Conservation (phyloP, 2,797 vertebrate species). For the Spinibarbus caldwelli region DNA sequence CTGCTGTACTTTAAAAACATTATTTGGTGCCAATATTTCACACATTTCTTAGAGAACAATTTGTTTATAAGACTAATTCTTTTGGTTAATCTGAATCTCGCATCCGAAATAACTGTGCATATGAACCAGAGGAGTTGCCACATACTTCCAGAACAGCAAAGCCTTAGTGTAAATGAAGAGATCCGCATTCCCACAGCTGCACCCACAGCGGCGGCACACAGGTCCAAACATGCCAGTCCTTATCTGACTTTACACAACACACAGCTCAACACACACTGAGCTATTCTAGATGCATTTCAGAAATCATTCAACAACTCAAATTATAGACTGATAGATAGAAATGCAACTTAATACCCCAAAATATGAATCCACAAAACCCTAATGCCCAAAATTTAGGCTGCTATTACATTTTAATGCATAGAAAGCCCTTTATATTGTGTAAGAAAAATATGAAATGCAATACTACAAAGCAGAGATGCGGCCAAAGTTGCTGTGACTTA, state of each 20-base stretch:
- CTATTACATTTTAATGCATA: neutral
- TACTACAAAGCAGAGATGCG: neutral
- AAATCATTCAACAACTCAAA: neutral
- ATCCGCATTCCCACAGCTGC: conserved; percentile 41
- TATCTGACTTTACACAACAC: conserved; percentile 23
- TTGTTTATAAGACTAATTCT: neutral
- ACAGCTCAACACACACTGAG: neutral
- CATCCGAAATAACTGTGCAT: neutral
- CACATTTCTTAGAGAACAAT: neutral
- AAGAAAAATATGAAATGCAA: neutral
- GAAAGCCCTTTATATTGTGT: neutral
- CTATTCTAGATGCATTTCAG: neutral
- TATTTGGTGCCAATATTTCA: neutral
- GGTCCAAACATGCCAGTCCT: conserved; percentile 52
- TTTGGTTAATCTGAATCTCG: neutral
- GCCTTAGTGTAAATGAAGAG: neutral
- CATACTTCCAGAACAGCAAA: neutral
- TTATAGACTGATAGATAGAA: neutral
- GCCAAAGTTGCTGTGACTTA: neutral
- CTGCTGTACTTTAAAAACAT: neutral
- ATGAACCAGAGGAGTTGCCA: neutral
- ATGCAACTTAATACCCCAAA: too few relatives aligned
- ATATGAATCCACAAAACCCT: neutral
- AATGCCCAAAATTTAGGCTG: neutral
- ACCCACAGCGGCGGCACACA: conserved; percentile 60